Conservation (phyloP, 1,140 invertebrate species). For the Reticulitermes speratus region DNA sequence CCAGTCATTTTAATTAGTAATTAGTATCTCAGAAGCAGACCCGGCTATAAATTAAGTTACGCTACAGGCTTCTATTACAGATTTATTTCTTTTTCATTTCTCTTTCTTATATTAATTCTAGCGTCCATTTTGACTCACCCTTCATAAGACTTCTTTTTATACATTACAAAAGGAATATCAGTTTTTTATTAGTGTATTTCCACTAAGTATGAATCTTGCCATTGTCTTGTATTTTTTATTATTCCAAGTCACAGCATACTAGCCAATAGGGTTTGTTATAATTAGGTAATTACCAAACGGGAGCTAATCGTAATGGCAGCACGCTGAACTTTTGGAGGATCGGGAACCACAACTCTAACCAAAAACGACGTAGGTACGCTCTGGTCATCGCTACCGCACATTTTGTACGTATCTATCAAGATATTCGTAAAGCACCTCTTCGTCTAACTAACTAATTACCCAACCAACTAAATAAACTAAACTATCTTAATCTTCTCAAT, state of each 20-base stretch:
- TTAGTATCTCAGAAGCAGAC: neutral
- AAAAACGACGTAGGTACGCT: neutral
- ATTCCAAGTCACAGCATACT: neutral
- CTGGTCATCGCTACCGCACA: no score
- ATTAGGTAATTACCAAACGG: neutral
- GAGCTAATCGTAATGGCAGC: neutral
- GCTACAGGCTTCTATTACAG: neutral
- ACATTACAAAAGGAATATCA: neutral
- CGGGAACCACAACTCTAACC: neutral
- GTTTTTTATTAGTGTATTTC: neutral
- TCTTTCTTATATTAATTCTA: neutral
- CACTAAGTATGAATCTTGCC: neutral
- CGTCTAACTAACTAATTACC: no score
- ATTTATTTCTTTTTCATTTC: neutral
- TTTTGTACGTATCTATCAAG: no score
- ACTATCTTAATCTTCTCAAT: no score
- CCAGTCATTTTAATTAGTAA: conserved; percentile 8
- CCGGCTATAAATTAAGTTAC: neutral
- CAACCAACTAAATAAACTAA: no score
- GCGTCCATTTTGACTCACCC: neutral
- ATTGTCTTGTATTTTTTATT: neutral
- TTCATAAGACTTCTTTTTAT: neutral
- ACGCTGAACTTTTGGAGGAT: neutral
- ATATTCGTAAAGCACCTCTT: no score
- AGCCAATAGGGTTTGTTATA: neutral